phyloP scores from a whole-genome alignment of 2,888 invertebrate genomes.

The Labia minor region DNA sequence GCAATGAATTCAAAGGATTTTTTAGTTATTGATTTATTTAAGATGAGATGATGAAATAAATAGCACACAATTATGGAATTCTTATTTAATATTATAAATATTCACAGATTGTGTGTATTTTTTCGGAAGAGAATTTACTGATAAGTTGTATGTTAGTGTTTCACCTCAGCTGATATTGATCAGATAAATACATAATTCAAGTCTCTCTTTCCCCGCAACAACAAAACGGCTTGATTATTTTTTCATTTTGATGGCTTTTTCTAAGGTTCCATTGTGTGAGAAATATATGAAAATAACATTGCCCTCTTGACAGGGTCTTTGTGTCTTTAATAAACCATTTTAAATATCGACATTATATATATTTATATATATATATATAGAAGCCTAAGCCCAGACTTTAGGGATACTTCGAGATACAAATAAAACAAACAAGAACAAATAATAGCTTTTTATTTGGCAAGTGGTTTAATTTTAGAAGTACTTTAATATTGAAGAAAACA shows the following conservation, averaged over 20 bases:
- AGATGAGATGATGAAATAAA: too few species aligned
- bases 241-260: background rate
- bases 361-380: background rate
- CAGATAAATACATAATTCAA: background rate
- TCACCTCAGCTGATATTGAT: background rate
- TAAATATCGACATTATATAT: conserved; percentile 1
- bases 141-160: background rate
- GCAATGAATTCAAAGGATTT: too few species aligned
- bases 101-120: too few species aligned
- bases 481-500: background rate
- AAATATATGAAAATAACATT: background rate
- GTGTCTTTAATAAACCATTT: conserved; percentile 5
- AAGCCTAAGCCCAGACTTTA: too few species aligned
- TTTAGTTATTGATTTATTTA: too few species aligned
- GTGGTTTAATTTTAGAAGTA: background rate
- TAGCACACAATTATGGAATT: too few species aligned
- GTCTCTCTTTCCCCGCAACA: background rate
- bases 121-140: too few species aligned
- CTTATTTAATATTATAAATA: too few species aligned
- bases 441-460: background rate
- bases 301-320: background rate
- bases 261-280: background rate
- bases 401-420: too few species aligned
- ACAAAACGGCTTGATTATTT: background rate
- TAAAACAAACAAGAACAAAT: too few species aligned